These are phyloP conservation scores for Leucoma salicis DNA, from an alignment of 2,888 invertebrate species.

Conservation along the genomic window DNA sequence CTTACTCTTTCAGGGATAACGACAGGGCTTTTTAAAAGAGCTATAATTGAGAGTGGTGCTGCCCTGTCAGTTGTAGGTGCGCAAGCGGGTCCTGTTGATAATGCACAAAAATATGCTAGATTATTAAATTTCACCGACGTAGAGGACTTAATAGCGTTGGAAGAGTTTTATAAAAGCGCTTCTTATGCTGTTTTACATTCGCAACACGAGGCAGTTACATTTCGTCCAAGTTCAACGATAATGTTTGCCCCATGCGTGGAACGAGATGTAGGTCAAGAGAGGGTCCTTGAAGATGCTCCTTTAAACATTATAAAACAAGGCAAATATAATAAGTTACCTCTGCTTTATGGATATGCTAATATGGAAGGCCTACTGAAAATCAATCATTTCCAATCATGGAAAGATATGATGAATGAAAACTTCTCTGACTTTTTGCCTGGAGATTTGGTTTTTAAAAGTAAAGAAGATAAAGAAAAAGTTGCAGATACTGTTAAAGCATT, in stretches of 20 bases:
- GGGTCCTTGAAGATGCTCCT: conserved; percentile 44
- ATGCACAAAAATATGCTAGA: conserved; percentile 39
- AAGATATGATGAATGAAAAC: conserved; percentile 42
- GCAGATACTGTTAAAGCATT: conserved; percentile 36
- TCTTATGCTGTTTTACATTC: conserved; percentile 3
- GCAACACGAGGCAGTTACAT: neutral
- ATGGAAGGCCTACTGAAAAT: conserved; percentile 42
- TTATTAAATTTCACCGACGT: conserved; percentile 30
- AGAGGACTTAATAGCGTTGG: conserved; percentile 37
- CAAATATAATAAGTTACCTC: conserved; percentile 42
- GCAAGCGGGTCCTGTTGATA: conserved; percentile 42
- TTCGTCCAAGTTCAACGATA: conserved; percentile 8
- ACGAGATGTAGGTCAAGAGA: conserved; percentile 31
- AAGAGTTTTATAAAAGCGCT: conserved; percentile 18
- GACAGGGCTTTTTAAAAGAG: conserved; percentile 44
- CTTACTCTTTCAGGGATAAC: conserved; percentile 41
- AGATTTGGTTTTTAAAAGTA: conserved; percentile 41
- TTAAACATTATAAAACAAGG: conserved; percentile 41
- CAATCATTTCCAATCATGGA: conserved; percentile 37
- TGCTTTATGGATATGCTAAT: conserved; percentile 48
- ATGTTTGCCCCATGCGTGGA: conserved; percentile 41
- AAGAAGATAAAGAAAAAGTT: conserved; percentile 34
- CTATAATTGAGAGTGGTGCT: conserved; percentile 44
- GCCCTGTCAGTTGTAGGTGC: conserved; percentile 31
- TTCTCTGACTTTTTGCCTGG: conserved; percentile 46